Evolutionary conservation across 2,888 invertebrate species (phyloP).

Genomic region (Synergus umbraculus): DNA sequence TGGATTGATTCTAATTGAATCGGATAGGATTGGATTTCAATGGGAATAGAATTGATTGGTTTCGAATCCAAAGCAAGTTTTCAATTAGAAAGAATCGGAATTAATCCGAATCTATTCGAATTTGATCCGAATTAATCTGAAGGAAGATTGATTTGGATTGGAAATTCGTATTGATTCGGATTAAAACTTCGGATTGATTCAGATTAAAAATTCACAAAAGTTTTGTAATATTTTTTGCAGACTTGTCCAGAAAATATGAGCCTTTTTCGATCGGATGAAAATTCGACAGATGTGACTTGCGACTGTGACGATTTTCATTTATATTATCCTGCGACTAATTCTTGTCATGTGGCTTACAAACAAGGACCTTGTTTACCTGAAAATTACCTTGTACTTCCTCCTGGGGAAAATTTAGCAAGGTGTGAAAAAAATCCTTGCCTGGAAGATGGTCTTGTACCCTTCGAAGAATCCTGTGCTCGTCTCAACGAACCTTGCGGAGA

Average conservation of each 20-base stretch:
- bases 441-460: slow-evolving; percentile 79
- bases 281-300: slow-evolving; percentile 82
- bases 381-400: slow-evolving; percentile 80
- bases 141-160: no score
- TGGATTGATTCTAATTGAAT: no score
- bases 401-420: slow-evolving; percentile 79
- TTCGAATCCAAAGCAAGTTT: no score
- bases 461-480: slow-evolving; percentile 79
- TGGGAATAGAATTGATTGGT: no score
- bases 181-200: no score
- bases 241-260: slow-evolving; percentile 82
- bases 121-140: no score
- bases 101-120: no score
- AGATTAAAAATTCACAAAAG: no score
- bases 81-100: no score
- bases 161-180: no score
- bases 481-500: slow-evolving; percentile 78
- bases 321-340: slow-evolving; percentile 81
- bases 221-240: no score
- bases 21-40: no score
- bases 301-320: slow-evolving; percentile 78
- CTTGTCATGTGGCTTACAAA: slow-evolving; percentile 82
- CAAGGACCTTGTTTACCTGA: slow-evolving; percentile 82
- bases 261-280: slow-evolving; percentile 82
- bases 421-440: slow-evolving; percentile 80